Evolutionary conservation across 2,113 vertebrate species (phyloP), one percentile per base, ranked within the genome.

Genomic region (Piaya cayana): DNA sequence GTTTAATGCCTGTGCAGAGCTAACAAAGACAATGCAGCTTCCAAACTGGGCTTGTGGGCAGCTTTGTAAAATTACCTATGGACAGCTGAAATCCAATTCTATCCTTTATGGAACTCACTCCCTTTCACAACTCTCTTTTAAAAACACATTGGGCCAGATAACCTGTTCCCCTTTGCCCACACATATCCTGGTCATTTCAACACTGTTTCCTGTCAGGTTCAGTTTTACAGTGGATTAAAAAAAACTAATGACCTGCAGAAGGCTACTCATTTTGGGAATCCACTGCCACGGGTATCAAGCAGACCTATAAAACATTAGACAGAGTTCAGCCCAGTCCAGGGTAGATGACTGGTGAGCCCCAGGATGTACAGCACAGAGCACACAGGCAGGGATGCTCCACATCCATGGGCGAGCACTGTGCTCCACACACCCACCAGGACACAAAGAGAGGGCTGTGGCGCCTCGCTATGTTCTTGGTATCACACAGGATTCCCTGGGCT

Each of bases 311-410:
- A 74, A 21, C 14, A 62, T 17, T 0, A 69, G 50, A 52, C 2
- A 2, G 8, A 37, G 17, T 62, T 82, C 34, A 76, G 37, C 11
- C 49, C 39, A 60, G 74, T 8, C 49, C 37, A 29, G 7, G 56
- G 32, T 9, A 87, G 62, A 6, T 22, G 53, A 60, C 11, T 3
- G 1, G 19, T 9, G 34, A 49, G 42, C 42, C 30, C 11, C 0
- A 0, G 55, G 72, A 60, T 2, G 1, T 2, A 22, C 29, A 39
- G 49, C 39, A 30, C 4, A 1, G 5, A 52, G 21, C 58, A 34
- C 75, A 16, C 0, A 2, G 37, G 13, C 5, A 36, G 45, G n/a
- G 74, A 62, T 71, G 72, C 63, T 76, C 27, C 8, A 6, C 10
- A 29, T 15, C 27, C 58, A 22, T 1, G 1, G 62, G 17, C 1